phyloP scores from a whole-genome alignment of 1,140 invertebrate genomes.

The Bradynema listronoti region DNA sequence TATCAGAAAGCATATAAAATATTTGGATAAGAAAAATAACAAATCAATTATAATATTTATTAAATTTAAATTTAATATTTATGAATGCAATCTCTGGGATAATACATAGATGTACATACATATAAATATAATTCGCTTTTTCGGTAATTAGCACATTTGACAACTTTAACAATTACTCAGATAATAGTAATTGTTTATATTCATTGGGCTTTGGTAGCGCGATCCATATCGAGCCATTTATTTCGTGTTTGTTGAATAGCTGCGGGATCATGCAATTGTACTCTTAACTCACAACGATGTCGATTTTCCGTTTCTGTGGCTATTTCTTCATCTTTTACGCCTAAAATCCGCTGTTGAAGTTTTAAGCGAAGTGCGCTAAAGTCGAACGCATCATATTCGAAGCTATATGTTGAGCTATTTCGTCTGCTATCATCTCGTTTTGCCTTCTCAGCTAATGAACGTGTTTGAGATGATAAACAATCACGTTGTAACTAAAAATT shows the following conservation, averaged over 20 bases:
- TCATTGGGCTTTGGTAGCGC: too few species aligned
- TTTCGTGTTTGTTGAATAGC: conserved; percentile 42
- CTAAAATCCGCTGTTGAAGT: conserved; percentile 26
- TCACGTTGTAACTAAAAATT: background rate
- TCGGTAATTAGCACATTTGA: too few species aligned
- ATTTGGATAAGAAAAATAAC: too few species aligned
- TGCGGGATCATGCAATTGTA: conserved; percentile 13
- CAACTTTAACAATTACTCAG: too few species aligned
- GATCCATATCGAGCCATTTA: conserved; percentile 36
- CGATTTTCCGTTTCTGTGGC: conserved; percentile 23
- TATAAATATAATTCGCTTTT: too few species aligned
- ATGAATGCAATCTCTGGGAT: too few species aligned
- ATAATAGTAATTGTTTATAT: too few species aligned
- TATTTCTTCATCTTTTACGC: conserved; percentile 27
- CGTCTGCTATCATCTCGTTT: conserved; percentile 3
- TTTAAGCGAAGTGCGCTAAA: conserved; percentile 28
- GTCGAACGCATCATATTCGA: conserved; percentile 37
- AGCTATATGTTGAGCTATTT: too few species aligned
- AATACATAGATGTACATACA: too few species aligned
- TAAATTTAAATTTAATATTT: too few species aligned
- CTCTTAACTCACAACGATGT: conserved; percentile 11
- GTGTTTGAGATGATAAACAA: background rate
- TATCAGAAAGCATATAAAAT: too few species aligned
- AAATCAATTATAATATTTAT: too few species aligned
- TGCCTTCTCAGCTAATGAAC: background rate